Evolutionary conservation across 1,140 invertebrate species (phyloP), one percentile per base, ranked within the genome.

Genomic region (Papilio polytes): DNA sequence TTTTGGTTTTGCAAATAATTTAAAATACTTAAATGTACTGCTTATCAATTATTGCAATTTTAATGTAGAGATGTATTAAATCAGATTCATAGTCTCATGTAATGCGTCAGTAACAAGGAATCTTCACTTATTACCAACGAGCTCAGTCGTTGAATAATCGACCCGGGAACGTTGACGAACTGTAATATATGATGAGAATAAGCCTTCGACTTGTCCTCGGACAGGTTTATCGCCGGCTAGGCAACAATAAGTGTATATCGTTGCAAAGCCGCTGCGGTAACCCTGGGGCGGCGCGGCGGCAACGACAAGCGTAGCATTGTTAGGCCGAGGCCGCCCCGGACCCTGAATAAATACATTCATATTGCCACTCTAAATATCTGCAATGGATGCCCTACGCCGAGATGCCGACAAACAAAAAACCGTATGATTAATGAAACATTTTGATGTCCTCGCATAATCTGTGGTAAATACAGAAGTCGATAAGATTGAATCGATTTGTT

Each of bases 261-360:
- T 26, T 31, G 63, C 12, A 15, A 70, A 31, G 26, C 63, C 63
- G 26, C 12, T 31, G 63, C 63, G 63, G 26, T 70, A 70, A 31
- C 63, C 63, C 63, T 70, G 63, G 20, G 18, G 51, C 51, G 15
- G 51, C 81, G 84, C 84, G 83, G 86, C 88, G 85, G 88, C 86
- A 83, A 84, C 90, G 90, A 94, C 93, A 94, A 94, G 90, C 93
- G 88, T 91, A 91, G 91, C 92, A 94, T 94, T 94, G 93, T 94
- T 94, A 93, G 89, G 84, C 86, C 82, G 85, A 88, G 90, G 88
- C 90, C 90, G 89, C 89, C 90, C 91, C 89, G 85, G 89, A 85
- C 88, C 84, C 90, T 92, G 92, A 92, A 94, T 94, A 94, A 94
- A 94, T 94, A 94, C 92, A 94, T 94, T 94, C 92, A 94, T 94